phyloP scores from a whole-genome alignment of 2,113 vertebrate species.

The Riparia riparia region DNA sequence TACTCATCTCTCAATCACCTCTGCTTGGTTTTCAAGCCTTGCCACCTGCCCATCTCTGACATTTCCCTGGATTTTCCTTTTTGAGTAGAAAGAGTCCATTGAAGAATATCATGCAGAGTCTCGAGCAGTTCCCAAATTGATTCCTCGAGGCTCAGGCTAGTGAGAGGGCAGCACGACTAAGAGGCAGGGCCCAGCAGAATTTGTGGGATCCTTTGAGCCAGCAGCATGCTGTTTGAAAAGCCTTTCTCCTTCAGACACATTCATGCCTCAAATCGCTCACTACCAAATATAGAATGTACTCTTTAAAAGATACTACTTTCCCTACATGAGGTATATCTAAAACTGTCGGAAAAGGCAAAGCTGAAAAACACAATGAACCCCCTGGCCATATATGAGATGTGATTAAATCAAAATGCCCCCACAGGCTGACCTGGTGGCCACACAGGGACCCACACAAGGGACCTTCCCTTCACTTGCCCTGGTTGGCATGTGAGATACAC shows the following conservation, averaged over 20 bases:
- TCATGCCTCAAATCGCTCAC: not conserved
- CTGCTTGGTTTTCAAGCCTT: not conserved
- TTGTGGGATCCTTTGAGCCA: slow-evolving; percentile 43
- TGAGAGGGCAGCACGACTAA: slow-evolving; percentile 19
- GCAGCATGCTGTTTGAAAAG: slow-evolving; percentile 41
- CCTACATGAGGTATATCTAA: slow-evolving; percentile 16
- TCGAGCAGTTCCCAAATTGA: slow-evolving; percentile 25
- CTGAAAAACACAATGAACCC: not conserved
- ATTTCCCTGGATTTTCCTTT: slow-evolving; percentile 29
- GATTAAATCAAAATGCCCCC: not conserved
- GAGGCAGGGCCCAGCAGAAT: slow-evolving; percentile 27
- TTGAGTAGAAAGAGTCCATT: slow-evolving; percentile 9
- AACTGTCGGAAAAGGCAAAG: slow-evolving; percentile 19
- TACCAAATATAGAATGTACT: slow-evolving; percentile 50
- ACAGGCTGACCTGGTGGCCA: not conserved
- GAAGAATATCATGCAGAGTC: slow-evolving; percentile 24
- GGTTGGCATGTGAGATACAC: fast-evolving
- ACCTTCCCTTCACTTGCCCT: not conserved
- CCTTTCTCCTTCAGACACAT: slow-evolving; percentile 31
- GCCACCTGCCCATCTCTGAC: not conserved
- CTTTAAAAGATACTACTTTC: slow-evolving; percentile 49
- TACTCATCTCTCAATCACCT: not conserved
- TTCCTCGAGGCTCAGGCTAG: slow-evolving; percentile 33
- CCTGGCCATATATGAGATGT: not conserved
- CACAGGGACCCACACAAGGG: too few relatives aligned